Evolutionary conservation across 2,888 invertebrate species (phyloP).

Genomic region (Diadromus collaris): DNA sequence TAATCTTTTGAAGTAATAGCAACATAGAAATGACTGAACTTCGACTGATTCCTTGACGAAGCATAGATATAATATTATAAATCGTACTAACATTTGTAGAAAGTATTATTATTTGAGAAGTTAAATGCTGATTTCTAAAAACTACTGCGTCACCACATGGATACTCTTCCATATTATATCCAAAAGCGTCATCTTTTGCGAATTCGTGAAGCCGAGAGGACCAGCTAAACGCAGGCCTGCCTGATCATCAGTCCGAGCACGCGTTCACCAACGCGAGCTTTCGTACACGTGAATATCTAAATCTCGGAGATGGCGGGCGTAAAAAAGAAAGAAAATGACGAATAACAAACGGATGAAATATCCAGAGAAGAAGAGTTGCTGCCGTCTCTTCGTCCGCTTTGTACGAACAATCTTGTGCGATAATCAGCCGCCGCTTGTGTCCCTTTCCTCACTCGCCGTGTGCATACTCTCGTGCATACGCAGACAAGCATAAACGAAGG

Average conservation of each 20-base stretch:
- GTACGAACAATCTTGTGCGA: constrained; percentile 77
- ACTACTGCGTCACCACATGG: background rate
- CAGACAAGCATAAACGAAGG: constrained; percentile 23
- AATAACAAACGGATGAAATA: constrained; percentile 41
- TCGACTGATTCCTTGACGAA: background rate
- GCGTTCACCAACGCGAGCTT: constrained; percentile 58
- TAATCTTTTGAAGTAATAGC: background rate
- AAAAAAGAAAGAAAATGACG: constrained; percentile 47
- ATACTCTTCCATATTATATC: constrained; percentile 17
- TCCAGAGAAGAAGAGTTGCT: constrained; percentile 44
- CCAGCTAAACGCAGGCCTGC: constrained; percentile 38
- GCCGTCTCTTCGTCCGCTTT: constrained; percentile 67
- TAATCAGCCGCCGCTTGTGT: constrained; percentile 78
- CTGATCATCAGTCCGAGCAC: constrained; percentile 72
- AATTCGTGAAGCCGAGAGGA: constrained; percentile 4
- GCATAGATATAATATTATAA: background rate
- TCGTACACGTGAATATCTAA: constrained; percentile 63
- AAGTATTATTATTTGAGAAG: background rate
- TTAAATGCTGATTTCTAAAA: background rate
- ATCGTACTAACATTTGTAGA: background rate
- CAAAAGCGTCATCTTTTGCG: background rate
- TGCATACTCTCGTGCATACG: constrained; percentile 32
- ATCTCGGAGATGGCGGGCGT: constrained; percentile 53
- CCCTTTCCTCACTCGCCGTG: constrained; percentile 60
- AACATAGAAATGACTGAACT: background rate